Evolutionary conservation across 2,888 invertebrate genomes (phyloP).

Genomic region (Anagyrus pseudococci): DNA sequence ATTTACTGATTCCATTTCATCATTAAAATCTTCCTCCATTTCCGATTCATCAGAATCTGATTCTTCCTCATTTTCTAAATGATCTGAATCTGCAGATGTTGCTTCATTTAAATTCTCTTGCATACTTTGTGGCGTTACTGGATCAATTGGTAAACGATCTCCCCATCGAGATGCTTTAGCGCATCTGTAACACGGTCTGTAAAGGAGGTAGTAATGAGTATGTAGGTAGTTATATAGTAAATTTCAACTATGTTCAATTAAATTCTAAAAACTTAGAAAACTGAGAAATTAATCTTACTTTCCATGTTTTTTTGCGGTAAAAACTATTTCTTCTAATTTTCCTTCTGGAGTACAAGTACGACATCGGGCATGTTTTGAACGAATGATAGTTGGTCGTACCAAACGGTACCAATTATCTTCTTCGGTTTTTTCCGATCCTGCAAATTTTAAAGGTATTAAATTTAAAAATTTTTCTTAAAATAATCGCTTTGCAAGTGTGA

Average conservation of each 20-base stretch:
- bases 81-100: constrained; percentile 8
- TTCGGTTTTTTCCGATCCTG: constrained; percentile 62
- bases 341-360: constrained; percentile 79
- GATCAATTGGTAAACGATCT: constrained; percentile 75
- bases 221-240: too few relatives aligned
- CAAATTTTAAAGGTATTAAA: constrained; percentile 33
- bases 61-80: constrained; percentile 31
- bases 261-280: too few relatives aligned
- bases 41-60: constrained; percentile 34
- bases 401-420: constrained; percentile 80
- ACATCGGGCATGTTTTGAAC: constrained; percentile 78
- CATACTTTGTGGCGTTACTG: constrained; percentile 40
- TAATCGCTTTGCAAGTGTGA: constrained; percentile 11
- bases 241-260: too few relatives aligned
- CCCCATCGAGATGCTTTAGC: constrained; percentile 80
- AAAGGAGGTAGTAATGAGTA: neutral
- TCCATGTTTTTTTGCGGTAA: constrained; percentile 78
- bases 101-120: neutral
- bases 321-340: constrained; percentile 76
- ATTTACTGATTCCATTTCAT: neutral
- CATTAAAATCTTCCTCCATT: constrained; percentile 2
- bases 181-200: constrained; percentile 74
- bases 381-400: constrained; percentile 73
- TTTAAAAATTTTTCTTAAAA: constrained; percentile 15
- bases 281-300: constrained; percentile 64